Evolutionary conservation across 2,797 vertebrate species (phyloP).

Genomic region (Oceanodroma leucorhoa): DNA sequence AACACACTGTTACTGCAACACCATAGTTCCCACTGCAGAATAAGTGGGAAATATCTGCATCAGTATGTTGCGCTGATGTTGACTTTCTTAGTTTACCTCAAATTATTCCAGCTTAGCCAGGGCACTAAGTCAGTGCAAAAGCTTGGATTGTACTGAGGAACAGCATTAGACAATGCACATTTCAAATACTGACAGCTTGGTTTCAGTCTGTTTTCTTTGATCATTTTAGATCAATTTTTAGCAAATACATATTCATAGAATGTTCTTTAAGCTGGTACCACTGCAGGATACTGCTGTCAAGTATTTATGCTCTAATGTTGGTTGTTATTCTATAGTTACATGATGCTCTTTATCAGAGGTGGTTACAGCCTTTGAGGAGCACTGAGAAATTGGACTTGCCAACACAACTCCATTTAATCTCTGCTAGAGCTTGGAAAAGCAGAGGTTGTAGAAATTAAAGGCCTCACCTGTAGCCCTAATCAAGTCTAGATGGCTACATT

Average conservation of each 20-base stretch:
- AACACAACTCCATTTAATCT: neutral
- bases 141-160: neutral
- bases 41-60: neutral
- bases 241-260: neutral
- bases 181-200: neutral
- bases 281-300: neutral
- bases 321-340: neutral
- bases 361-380: neutral
- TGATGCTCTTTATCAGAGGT: neutral
- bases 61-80: neutral
- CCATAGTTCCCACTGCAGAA: neutral
- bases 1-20: neutral
- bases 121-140: neutral
- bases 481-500: neutral
- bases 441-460: neutral
- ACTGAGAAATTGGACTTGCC: neutral
- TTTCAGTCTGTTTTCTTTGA: neutral
- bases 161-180: neutral
- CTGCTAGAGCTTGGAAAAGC: neutral
- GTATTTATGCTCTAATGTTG: neutral
- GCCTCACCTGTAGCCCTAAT: neutral
- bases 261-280: neutral
- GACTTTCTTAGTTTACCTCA: neutral
- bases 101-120: neutral
- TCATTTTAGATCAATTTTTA: neutral